Base-by-base conservation (phyloP, 2,797 vertebrate genomes). In the Champsocephalus gunnari region DNA sequence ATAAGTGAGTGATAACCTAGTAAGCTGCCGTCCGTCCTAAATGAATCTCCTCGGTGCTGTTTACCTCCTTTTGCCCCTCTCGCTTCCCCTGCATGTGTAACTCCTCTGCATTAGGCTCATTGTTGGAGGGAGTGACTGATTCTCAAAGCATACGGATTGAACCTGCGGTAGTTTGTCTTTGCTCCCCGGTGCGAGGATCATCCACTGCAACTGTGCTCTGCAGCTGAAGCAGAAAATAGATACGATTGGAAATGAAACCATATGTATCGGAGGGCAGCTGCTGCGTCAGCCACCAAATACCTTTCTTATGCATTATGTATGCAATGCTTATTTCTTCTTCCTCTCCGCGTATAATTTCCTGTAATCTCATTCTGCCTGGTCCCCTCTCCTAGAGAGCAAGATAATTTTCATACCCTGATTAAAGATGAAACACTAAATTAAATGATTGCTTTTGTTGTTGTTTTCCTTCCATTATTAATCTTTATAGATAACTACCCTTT, bases 1-100 rank as follows among this genome's bases (percentile, higher is more conserved):
- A 87, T 87, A 88, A 90, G 85, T 87, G 83, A 89, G 80, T 82
- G 88, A 90, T 87, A 88, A 87, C 85, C 79, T n/a, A 44, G 80
- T 85, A 72, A 88, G 85, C 82, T 17, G 60, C 70, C 4, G 48
- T 79, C 68, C 21, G 45, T 81, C 81, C 81, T 63, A 73, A 59
- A 87, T 76, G 70, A 88, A 76, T 87, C 83, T 79, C 55, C 53
- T 78, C 67, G 53, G 32, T 48, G 75, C 70, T n/a, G 70, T 81
- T 79, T 78, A 24, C 34, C 49, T 61, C 60, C 43, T 12, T 54
- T 34, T 69, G 21, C 45, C 3, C 9, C 13, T 9, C 21, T n/a
- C 1, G 21, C 53, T 55, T 63, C 71, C 61, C 55, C 71, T 63
- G 65, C 44, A 32, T n/a, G 14, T 60, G 38, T 65, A 66, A 67